A percentile compares a stretch with the other conserved stretches of the same genome.
Conservation (phyloP, 2,797 vertebrate genomes). For the Poeciliopsis presidionis region DNA sequence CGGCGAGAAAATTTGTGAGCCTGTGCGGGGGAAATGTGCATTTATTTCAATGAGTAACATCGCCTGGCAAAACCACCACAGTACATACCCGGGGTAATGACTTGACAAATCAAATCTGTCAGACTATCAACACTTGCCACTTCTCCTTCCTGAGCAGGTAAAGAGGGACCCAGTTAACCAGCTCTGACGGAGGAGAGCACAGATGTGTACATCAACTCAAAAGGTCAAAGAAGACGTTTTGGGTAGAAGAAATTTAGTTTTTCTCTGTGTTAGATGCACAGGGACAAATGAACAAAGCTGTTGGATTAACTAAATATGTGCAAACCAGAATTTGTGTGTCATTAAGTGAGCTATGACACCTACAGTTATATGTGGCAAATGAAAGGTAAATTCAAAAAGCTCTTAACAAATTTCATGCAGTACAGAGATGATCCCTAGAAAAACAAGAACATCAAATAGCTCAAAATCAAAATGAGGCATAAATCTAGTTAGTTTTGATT, state of each 20-base stretch:
- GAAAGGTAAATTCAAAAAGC: too few relatives aligned
- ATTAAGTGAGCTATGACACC: too few relatives aligned
- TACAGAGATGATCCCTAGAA: too few relatives aligned
- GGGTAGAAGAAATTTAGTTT: too few relatives aligned
- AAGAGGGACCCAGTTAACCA: slow-evolving; percentile 32
- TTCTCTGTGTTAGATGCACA: too few relatives aligned
- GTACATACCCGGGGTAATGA: slow-evolving; percentile 62
- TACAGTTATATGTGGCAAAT: too few relatives aligned
- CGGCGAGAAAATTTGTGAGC: slow-evolving; percentile 41
- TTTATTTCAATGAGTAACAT: slow-evolving; percentile 70
- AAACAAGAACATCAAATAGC: neutral
- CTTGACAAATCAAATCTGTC: slow-evolving; percentile 76
- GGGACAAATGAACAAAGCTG: neutral
- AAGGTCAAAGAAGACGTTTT: neutral
- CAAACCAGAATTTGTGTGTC: neutral
- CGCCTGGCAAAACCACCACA: slow-evolving; percentile 48
- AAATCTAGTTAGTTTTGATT: neutral
- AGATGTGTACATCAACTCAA: neutral
- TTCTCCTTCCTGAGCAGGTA: slow-evolving; percentile 58
- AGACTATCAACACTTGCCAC: slow-evolving; percentile 63
- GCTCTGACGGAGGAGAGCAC: slow-evolving; percentile 12
- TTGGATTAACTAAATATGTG: neutral
- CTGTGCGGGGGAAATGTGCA: slow-evolving; percentile 54
- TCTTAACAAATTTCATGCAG: too few relatives aligned
- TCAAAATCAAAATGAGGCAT: neutral